A percentile compares a stretch with the other conserved stretches of the same genome.
Conservation (phyloP, 1,140 invertebrate species). For the Neodiprion pinetum region DNA sequence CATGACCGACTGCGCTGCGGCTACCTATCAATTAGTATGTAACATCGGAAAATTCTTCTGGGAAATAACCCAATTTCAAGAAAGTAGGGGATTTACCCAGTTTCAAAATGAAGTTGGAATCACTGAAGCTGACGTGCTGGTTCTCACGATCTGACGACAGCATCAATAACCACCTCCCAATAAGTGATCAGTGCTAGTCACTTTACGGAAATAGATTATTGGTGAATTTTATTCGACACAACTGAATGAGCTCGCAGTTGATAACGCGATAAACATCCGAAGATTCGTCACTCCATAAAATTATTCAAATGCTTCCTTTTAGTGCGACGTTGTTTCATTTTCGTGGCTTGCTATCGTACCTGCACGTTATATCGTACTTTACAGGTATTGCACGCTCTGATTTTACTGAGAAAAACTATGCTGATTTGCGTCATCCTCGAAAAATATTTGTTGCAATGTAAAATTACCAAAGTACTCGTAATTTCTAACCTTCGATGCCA, state of each 20-base stretch:
- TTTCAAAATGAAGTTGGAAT: not conserved
- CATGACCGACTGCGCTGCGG: not conserved
- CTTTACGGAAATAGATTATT: not conserved
- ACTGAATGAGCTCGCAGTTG: not conserved
- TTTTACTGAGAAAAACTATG: no score
- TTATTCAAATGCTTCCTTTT: not conserved
- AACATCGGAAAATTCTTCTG: not conserved
- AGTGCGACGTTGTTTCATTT: not conserved
- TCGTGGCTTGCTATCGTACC: no score
- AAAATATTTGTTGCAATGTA: no score
- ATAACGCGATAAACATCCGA: not conserved
- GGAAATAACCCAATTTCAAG: not conserved
- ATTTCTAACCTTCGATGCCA: no score
- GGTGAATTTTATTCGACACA: not conserved
- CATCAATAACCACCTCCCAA: no score
- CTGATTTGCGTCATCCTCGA: no score
- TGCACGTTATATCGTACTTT: no score
- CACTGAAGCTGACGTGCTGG: not conserved
- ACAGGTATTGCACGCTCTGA: no score
- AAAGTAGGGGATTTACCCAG: no score
- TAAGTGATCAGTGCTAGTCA: no score
- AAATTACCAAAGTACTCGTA: no score
- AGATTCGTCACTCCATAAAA: not conserved
- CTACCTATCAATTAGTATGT: not conserved
- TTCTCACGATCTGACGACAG: no score